Percentiles rank a stretch among this genome's conserved stretches.
phyloP scores from a whole-genome alignment of 2,797 vertebrate species.

The Takifugu rubripes region DNA sequence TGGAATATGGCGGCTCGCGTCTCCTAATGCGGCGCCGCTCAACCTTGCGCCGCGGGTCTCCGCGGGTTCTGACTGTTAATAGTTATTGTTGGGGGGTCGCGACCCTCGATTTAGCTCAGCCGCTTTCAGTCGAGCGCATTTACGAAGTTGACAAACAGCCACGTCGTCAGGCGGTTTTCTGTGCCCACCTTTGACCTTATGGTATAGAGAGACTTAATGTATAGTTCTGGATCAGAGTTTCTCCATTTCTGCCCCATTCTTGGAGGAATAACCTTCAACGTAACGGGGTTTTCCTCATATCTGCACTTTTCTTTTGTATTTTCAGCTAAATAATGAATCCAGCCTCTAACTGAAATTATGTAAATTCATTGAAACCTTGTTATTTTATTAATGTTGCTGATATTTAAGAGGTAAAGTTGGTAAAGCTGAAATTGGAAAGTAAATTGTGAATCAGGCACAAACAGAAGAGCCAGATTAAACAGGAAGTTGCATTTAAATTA shows the following conservation, averaged over 20 bases:
- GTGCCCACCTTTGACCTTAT: slow-evolving; percentile 36
- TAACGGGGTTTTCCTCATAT: background rate
- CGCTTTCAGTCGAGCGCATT: slow-evolving; percentile 18
- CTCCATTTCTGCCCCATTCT: background rate
- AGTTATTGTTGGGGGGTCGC: slow-evolving; percentile 52
- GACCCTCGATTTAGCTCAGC: slow-evolving; percentile 37
- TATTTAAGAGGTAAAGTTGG: no score
- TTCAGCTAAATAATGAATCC: no score
- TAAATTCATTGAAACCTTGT: no score
- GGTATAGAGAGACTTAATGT: slow-evolving; percentile 18
- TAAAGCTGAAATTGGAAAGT: no score
- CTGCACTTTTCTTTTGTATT: no score
- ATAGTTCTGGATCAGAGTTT: background rate
- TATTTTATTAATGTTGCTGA: no score
- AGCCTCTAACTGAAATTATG: no score
- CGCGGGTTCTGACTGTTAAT: slow-evolving; percentile 27
- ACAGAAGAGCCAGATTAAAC: no score
- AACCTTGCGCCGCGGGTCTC: slow-evolving; percentile 39
- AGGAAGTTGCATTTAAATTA: no score
- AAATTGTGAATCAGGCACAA: no score
- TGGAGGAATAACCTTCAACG: no score
- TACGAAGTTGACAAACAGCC: slow-evolving; percentile 47
- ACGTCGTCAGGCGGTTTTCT: slow-evolving; percentile 34
- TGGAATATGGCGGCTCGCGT: slow-evolving; percentile 17
- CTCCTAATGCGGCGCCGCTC: slow-evolving; percentile 24